Conservation (phyloP, 2,797 vertebrate species). For the Petrocephalus schoutedeni region DNA sequence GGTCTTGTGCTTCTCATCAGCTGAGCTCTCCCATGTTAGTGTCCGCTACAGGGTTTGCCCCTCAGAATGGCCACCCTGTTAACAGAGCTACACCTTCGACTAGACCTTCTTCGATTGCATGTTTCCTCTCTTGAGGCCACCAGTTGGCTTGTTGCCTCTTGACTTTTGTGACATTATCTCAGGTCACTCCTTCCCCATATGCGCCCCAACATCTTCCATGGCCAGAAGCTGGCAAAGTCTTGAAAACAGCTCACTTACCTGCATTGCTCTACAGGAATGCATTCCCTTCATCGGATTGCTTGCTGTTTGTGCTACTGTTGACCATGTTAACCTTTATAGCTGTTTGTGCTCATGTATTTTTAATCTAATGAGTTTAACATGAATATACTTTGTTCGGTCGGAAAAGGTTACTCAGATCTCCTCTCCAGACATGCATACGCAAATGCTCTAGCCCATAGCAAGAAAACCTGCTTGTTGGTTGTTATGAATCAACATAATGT, state of each 20-base stretch:
- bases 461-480: background rate
- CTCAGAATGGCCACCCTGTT: background rate
- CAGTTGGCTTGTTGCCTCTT: background rate
- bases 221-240: background rate
- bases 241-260: background rate
- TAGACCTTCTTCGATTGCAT: background rate
- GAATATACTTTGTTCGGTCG: background rate
- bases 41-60: background rate
- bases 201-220: background rate
- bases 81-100: background rate
- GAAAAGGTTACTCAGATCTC: background rate
- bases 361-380: background rate
- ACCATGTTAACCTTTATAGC: background rate
- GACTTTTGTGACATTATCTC: background rate
- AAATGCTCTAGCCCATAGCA: background rate
- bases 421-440: background rate
- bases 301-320: background rate
- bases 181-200: background rate
- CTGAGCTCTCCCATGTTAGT: background rate
- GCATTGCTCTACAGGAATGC: background rate
- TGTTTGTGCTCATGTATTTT: background rate
- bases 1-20: background rate
- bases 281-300: background rate
- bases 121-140: slow-evolving; percentile 1
- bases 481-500: background rate